Conservation (phyloP, 2,113 vertebrate species). For the Bujurquina vittata region DNA sequence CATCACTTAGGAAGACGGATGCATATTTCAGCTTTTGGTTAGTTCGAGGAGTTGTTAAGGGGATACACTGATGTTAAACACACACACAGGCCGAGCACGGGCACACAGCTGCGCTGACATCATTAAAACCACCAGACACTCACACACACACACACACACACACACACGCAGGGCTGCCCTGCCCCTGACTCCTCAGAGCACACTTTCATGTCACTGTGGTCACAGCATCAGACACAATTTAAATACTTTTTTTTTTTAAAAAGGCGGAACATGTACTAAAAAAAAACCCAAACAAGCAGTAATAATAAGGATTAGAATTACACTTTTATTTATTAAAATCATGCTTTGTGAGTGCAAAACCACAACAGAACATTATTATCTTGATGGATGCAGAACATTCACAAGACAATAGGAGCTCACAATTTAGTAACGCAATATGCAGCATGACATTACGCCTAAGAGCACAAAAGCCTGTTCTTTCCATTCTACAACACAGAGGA, state of each 20-base stretch:
- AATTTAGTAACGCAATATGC: slow-evolving; percentile 56
- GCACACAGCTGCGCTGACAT: slow-evolving; percentile 53
- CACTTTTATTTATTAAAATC: slow-evolving; percentile 3
- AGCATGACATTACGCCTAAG: slow-evolving; percentile 61
- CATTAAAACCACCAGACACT: slow-evolving; percentile 27
- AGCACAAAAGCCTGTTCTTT: slow-evolving; percentile 67
- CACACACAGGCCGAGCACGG: slow-evolving; percentile 28
- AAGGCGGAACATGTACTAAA: no score
- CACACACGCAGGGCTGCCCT: slow-evolving; percentile 25
- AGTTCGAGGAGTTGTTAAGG: slow-evolving; percentile 35
- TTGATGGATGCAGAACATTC: slow-evolving; percentile 42
- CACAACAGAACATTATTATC: slow-evolving; percentile 44
- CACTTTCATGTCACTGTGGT: slow-evolving; percentile 19
- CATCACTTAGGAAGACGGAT: not conserved
- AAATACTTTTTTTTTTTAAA: not conserved
- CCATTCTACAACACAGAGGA: slow-evolving; percentile 56
- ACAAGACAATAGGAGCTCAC: slow-evolving; percentile 58
- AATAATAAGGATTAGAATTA: not conserved
- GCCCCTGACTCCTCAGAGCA: slow-evolving; percentile 21
- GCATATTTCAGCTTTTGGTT: slow-evolving; percentile 35
- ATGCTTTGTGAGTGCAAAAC: slow-evolving; percentile 62
- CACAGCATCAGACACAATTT: slow-evolving; percentile 4
- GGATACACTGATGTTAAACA: slow-evolving; percentile 8
- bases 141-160: slow-evolving; percentile 1
- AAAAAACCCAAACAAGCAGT: not conserved